phyloP scores from a whole-genome alignment of 2,888 invertebrate genomes.

The Palloptera scutellata region DNA sequence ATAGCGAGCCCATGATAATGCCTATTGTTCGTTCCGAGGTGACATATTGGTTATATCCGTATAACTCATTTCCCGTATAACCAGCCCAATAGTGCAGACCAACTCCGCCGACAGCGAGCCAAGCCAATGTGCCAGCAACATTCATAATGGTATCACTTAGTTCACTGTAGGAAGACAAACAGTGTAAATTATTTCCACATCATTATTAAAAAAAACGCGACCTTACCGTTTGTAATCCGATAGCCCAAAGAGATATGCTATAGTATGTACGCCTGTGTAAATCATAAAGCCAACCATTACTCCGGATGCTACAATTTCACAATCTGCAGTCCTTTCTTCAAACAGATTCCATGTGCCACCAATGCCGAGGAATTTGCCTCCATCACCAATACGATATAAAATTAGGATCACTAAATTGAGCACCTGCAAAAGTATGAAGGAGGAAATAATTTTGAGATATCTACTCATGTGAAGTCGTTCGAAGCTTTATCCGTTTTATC shows the following conservation, averaged over 20 bases:
- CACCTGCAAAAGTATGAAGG: conserved; percentile 67
- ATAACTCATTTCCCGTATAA: conserved; percentile 81
- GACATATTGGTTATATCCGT: conserved; percentile 67
- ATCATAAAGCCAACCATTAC: conserved; percentile 87
- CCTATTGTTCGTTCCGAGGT: conserved; percentile 82
- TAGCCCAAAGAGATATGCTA: conserved; percentile 79
- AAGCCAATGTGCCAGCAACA: conserved; percentile 83
- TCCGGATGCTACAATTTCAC: conserved; percentile 87
- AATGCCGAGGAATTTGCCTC: conserved; percentile 84
- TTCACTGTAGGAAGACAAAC: conserved; percentile 81
- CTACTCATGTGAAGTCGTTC: too few species aligned
- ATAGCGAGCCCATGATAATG: conserved; percentile 81
- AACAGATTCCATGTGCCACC: conserved; percentile 91
- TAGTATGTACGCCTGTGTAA: conserved; percentile 79
- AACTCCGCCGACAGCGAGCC: conserved; percentile 84
- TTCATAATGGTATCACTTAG: conserved; percentile 87
- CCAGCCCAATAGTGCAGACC: conserved; percentile 89
- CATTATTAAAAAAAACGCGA: too few species aligned
- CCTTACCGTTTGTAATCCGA: conserved; percentile 79
- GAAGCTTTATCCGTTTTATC: too few species aligned
- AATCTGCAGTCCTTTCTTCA: conserved; percentile 86
- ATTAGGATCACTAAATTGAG: conserved; percentile 81
- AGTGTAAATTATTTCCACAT: conserved; percentile 73
- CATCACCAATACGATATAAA: conserved; percentile 82
- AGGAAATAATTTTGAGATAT: too few species aligned